These are phyloP conservation scores for Neoniphon sammara DNA, from an alignment of 2,797 vertebrate genomes.

Conservation along the genomic window DNA sequence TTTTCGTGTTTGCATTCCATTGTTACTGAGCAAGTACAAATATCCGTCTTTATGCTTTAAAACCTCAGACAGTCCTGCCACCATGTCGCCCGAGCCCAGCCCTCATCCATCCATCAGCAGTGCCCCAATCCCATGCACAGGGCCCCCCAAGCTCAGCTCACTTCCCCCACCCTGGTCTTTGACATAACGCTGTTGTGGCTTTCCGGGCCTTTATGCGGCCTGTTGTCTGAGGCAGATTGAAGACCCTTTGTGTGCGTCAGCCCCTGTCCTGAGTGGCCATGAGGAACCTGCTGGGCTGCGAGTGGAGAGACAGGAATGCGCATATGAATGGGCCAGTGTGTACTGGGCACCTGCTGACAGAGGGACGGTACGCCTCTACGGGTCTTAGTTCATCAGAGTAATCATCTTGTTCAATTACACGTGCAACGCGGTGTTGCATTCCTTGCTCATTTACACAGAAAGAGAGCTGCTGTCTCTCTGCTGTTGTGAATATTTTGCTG, in stretches of 20 bases:
- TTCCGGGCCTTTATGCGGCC: conserved; percentile 82
- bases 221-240: conserved; percentile 82
- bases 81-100: conserved; percentile 53
- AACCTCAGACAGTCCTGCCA: conserved; percentile 62
- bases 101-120: conserved; percentile 81
- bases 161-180: conserved; percentile 68
- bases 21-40: conserved; percentile 80
- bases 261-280: conserved; percentile 76
- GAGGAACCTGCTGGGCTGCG: conserved; percentile 75
- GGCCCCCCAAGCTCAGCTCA: conserved; percentile 60
- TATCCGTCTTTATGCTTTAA: conserved; percentile 75
- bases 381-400: conserved; percentile 73
- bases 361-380: conserved; percentile 64
- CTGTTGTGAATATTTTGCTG: conserved; percentile 46
- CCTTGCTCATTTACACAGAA: conserved; percentile 60
- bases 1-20: conserved; percentile 80
- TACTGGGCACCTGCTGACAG: conserved; percentile 80
- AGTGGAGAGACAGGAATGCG: conserved; percentile 80
- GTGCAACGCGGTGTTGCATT: conserved; percentile 63
- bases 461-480: conserved; percentile 51
- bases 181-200: conserved; percentile 77
- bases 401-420: conserved; percentile 79
- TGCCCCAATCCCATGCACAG: conserved; percentile 56
- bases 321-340: conserved; percentile 80
- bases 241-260: conserved; percentile 78